phyloP scores from a whole-genome alignment of 2,797 vertebrate genomes.

The Hafferia zeledoni region DNA sequence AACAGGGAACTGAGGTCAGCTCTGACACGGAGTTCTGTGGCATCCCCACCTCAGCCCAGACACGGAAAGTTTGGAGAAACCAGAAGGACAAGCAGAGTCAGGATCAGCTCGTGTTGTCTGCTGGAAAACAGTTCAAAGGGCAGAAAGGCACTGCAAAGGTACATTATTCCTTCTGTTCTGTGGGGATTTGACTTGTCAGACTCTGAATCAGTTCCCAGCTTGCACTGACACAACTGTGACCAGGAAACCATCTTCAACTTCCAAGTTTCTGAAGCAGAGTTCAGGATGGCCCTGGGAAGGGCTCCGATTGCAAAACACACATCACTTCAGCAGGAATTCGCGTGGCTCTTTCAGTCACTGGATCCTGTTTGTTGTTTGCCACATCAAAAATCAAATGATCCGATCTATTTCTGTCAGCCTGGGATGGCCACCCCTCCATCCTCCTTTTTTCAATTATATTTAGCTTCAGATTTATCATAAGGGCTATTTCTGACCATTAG shows the following conservation, averaged over 20 bases:
- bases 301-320: neutral
- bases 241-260: neutral
- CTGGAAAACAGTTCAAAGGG: neutral
- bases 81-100: neutral
- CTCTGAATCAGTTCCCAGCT: neutral
- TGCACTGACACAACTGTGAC: neutral
- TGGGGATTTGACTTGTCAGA: neutral
- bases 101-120: neutral
- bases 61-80: neutral
- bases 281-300: neutral
- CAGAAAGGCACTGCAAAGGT: neutral
- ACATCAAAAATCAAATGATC: neutral
- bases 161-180: neutral
- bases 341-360: neutral
- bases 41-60: neutral
- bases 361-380: neutral
- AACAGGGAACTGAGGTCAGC: neutral
- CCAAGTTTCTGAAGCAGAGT: neutral
- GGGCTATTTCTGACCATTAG: conserved; percentile 46
- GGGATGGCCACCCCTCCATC: neutral
- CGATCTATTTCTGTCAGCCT: neutral
- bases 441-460: conserved; percentile 23
- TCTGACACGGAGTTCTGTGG: neutral
- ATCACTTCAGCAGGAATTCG: neutral
- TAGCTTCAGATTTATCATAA: conserved; percentile 6